These are phyloP conservation scores for Drosophila anomalata DNA, from an alignment of 2,888 invertebrate species.

Conservation along the genomic window DNA sequence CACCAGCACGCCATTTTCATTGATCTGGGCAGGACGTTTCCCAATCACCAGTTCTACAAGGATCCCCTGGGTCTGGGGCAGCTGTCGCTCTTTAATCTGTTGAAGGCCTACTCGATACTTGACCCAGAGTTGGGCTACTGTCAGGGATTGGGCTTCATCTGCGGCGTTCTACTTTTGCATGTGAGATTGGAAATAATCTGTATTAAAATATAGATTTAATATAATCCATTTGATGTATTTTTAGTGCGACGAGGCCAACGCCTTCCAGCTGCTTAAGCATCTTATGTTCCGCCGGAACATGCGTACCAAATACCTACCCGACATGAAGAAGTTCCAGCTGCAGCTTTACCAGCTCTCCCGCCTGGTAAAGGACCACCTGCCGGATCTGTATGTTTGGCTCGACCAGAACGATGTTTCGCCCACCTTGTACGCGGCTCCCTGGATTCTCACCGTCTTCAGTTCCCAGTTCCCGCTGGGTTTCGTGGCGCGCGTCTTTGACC, in stretches of 20 bases:
- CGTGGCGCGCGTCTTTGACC: slow-evolving; percentile 96
- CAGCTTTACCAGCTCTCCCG: slow-evolving; percentile 97
- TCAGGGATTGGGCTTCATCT: slow-evolving; percentile 98
- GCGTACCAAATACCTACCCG: slow-evolving; percentile 95
- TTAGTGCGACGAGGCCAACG: slow-evolving; percentile 96
- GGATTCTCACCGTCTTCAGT: slow-evolving; percentile 96
- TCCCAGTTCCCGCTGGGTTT: slow-evolving; percentile 98
- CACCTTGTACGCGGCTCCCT: slow-evolving; percentile 97
- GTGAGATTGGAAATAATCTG: slow-evolving; percentile 86
- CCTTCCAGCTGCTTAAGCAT: slow-evolving; percentile 94
- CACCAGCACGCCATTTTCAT: slow-evolving; percentile 98
- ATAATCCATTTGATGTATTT: slow-evolving; percentile 2
- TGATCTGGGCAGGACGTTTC: slow-evolving; percentile 94
- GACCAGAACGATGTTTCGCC: slow-evolving; percentile 95
- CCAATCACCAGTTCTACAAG: slow-evolving; percentile 96
- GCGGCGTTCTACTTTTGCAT: slow-evolving; percentile 95
- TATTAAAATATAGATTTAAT: background rate
- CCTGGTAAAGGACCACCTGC: slow-evolving; percentile 93
- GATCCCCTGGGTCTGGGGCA: slow-evolving; percentile 97
- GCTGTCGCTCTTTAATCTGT: slow-evolving; percentile 94
- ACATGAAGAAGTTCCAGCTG: slow-evolving; percentile 96
- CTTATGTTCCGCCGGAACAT: slow-evolving; percentile 96
- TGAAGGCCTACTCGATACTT: slow-evolving; percentile 97
- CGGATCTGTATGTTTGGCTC: slow-evolving; percentile 93
- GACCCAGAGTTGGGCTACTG: slow-evolving; percentile 98